Conservation (phyloP, 1,140 invertebrate species). For the Meloidogyne chitwoodi region DNA sequence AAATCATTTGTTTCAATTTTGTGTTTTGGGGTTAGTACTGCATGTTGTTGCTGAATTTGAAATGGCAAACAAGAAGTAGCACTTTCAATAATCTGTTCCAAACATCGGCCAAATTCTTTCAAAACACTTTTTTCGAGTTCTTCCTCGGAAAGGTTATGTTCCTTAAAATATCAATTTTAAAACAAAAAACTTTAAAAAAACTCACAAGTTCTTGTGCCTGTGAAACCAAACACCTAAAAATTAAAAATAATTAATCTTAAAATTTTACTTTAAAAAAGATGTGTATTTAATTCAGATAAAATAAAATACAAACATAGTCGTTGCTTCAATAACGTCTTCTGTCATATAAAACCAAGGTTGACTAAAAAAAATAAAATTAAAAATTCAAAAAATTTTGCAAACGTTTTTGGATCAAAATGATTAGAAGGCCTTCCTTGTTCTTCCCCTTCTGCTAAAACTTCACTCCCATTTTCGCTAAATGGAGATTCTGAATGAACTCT, state of each 20-base stretch:
- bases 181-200: conserved; percentile 21
- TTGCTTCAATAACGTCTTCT: conserved; percentile 87
- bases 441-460: conserved; percentile 22
- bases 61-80: conserved; percentile 32
- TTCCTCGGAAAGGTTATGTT: conserved; percentile 61
- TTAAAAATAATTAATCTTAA: background rate
- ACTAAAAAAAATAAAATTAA: conserved; percentile 62
- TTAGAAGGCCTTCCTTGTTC: conserved; percentile 9
- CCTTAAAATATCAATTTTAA: conserved; percentile 13
- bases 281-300: no score
- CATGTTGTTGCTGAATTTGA: background rate
- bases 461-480: conserved; percentile 40
- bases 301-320: conserved; percentile 71
- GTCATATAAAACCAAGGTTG: conserved; percentile 75
- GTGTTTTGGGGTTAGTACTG: background rate
- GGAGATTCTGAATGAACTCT: conserved; percentile 25
- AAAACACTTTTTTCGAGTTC: conserved; percentile 80
- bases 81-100: conserved; percentile 79
- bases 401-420: conserved; percentile 49
- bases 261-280: no score
- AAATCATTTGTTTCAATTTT: background rate
- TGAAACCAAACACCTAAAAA: conserved; percentile 74
- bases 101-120: conserved; percentile 87
- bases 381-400: background rate
- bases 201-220: conserved; percentile 79